Conservation (phyloP, 1,140 invertebrate species). For the Drosophila athabasca region DNA sequence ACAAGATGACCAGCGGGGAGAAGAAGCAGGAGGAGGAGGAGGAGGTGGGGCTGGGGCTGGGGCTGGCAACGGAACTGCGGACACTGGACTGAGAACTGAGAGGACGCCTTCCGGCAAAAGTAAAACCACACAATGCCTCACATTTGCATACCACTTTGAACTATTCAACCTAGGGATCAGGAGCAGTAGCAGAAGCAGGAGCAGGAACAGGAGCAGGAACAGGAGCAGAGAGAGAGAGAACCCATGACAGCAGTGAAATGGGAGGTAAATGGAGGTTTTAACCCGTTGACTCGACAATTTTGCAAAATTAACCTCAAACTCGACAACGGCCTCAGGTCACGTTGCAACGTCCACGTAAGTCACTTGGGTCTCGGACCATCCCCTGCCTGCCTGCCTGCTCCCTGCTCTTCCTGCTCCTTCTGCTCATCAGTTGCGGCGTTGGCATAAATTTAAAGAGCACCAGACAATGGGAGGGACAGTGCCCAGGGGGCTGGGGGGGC, state of each 20-base stretch:
- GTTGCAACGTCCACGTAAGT: constrained; percentile 75
- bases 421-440: constrained; percentile 56
- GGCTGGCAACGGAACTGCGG: background rate
- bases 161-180: constrained; percentile 52
- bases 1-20: constrained; percentile 58
- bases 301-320: constrained; percentile 80
- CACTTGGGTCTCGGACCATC: constrained; percentile 54
- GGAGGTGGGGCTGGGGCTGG: background rate
- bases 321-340: constrained; percentile 72
- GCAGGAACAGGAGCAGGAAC: too few relatives aligned
- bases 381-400: constrained; percentile 7
- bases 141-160: constrained; percentile 77
- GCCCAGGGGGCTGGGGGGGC: background rate
- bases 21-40: too few relatives aligned
- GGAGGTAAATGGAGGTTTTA: constrained; percentile 8
- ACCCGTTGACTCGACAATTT: constrained; percentile 81
- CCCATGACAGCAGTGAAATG: background rate
- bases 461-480: constrained; percentile 40
- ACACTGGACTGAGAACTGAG: constrained; percentile 9
- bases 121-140: constrained; percentile 77
- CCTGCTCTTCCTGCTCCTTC: background rate
- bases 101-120: constrained; percentile 66
- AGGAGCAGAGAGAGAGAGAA: background rate
- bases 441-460: constrained; percentile 75
- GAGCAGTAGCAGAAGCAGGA: background rate